A percentile compares a stretch with the other conserved stretches of the same genome.
Evolutionary conservation across 2,113 vertebrate genomes (phyloP).

Genomic region (Grallaria varia): DNA sequence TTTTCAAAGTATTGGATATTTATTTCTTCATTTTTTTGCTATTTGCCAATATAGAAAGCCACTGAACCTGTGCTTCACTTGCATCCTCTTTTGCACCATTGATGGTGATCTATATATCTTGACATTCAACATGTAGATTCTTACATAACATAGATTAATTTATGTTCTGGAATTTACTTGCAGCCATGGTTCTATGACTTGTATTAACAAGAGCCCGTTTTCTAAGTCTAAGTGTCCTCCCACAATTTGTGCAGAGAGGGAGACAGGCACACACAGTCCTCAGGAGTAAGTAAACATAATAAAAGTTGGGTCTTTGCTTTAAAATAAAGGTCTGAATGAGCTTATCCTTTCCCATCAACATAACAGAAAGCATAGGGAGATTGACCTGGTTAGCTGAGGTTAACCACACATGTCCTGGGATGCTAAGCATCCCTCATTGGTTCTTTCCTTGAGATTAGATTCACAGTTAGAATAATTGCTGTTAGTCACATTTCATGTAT

Average conservation of each 20-base stretch:
- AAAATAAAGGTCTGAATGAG: background rate
- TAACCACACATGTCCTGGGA: background rate
- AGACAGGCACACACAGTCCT: background rate
- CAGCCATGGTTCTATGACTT: background rate
- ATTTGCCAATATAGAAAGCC: background rate
- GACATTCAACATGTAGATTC: background rate
- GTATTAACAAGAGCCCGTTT: background rate
- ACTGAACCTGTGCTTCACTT: background rate
- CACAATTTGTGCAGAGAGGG: background rate
- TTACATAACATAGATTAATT: background rate
- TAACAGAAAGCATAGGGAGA: background rate
- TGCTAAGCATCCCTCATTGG: background rate
- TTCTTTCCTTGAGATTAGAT: background rate
- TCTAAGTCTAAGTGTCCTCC: background rate
- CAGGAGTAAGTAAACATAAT: background rate
- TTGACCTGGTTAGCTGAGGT: background rate
- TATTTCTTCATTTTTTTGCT: background rate
- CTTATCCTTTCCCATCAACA: background rate
- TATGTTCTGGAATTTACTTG: background rate
- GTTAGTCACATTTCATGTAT: background rate
- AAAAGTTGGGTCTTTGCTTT: background rate
- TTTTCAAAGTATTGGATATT: background rate
- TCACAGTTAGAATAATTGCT: background rate
- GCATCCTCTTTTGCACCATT: background rate
- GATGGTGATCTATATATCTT: background rate